Conservation (phyloP, 1,140 invertebrate genomes). For the Drosophila lacteicornis region DNA sequence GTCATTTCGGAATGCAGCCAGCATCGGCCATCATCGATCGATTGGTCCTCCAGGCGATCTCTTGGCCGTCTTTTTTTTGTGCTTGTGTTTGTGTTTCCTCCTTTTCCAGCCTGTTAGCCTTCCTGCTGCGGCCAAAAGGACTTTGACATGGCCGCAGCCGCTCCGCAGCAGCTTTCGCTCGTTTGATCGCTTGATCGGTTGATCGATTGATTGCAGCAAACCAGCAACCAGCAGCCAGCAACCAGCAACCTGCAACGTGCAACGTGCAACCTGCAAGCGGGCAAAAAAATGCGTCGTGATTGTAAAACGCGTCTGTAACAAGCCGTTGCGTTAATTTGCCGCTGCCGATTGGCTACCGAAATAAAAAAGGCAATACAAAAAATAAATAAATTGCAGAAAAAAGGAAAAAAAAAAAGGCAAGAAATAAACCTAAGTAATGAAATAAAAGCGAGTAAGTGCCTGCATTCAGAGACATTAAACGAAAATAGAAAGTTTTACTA, state of each 20-base stretch:
- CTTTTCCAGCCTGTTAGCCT: conserved; percentile 30
- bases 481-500: conserved; percentile 62
- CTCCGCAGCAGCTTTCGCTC: conserved; percentile 72
- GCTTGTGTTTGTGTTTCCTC: neutral
- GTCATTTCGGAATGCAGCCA: conserved; percentile 83
- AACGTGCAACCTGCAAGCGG: conserved; percentile 28
- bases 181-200: conserved; percentile 82
- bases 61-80: conserved; percentile 17
- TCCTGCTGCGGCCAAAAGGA: conserved; percentile 66
- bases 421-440: neutral
- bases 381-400: conserved; percentile 1
- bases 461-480: conserved; percentile 6
- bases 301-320: conserved; percentile 77
- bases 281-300: conserved; percentile 60
- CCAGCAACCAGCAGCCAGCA: conserved; percentile 14
- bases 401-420: conserved; percentile 11
- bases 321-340: conserved; percentile 84
- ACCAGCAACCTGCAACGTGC: neutral
- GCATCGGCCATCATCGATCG: conserved; percentile 73
- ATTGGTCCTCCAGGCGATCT: conserved; percentile 50
- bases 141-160: conserved; percentile 68
- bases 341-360: conserved; percentile 83
- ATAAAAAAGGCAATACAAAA: conserved; percentile 25
- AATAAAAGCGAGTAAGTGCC: conserved; percentile 22
- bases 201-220: conserved; percentile 84